phyloP scores from a whole-genome alignment of 2,888 invertebrate species.

The Theretra japonica region DNA sequence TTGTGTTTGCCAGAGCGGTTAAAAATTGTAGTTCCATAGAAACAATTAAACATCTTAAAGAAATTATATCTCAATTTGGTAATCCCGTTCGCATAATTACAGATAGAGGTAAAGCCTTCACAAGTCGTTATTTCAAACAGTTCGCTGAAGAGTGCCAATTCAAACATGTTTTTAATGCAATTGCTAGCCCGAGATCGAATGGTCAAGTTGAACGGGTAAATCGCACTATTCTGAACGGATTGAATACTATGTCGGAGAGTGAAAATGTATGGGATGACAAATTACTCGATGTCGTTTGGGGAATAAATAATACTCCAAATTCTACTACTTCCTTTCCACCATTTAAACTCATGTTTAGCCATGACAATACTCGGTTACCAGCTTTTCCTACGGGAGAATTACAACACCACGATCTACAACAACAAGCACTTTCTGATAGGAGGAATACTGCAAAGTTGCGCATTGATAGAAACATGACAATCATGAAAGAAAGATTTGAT shows the following conservation, averaged over 20 bases:
- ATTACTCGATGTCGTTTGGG: no score
- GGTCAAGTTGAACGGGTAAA: neutral
- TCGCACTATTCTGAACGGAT: no score
- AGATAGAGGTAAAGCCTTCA: no score
- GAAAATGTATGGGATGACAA: no score
- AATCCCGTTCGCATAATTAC: no score
- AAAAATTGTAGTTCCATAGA: no score
- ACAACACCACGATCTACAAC: no score
- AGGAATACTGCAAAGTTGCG: neutral
- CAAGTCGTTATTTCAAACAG: no score
- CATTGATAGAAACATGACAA: neutral
- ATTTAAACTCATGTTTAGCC: neutral
- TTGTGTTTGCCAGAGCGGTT: no score
- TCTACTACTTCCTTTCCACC: neutral
- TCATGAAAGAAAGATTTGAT: constrained; percentile 1
- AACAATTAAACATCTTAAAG: no score
- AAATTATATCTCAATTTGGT: no score
- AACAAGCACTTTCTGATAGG: neutral
- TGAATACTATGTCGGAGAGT: no score
- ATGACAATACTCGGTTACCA: neutral
- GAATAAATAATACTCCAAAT: neutral
- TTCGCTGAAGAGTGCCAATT: neutral
- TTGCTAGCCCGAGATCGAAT: neutral
- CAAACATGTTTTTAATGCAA: neutral
- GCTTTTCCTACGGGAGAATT: neutral